Evolutionary conservation across 2,888 invertebrate species (phyloP), one percentile per base, ranked within the genome.

Genomic region (Drosophila crucigera): DNA sequence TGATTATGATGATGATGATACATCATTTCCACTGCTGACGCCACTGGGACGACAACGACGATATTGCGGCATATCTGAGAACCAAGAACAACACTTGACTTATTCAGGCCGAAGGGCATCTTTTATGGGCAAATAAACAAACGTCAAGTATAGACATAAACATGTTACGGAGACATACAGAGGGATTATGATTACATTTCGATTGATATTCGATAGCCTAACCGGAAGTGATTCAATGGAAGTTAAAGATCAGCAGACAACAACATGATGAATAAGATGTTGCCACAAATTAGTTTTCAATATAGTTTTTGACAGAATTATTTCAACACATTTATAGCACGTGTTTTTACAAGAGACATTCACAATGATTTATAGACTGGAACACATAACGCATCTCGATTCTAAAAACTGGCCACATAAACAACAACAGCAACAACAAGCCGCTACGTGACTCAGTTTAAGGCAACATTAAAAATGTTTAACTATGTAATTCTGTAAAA

Each of bases 11-110:
- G 31, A 39, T 55, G 52, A 75, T 80, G 87, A 87, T 72, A 78
- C 80, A 89, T 76, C 74, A 78, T 84, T 89, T 87, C 78, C 84
- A 82, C 62, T 76, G 87, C 84, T 87, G 84, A 84, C 84, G 84
- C 82, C 77, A 82, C 76, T 60, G 65, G 43, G 76, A 16, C 25
- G 16, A 47, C 25, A 1, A 25, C 16, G 63, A 69, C 58, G 66
- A 73, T 52, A 35, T 75, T 53, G 39, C 55, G 64, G 67, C 76
- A 65, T 33, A 37, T 30, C 62, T 49, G 31, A 49, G 25, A 47
- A 41, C 49, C 63, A 75, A 68, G 63, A 65, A 68, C 37, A 63
- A 71, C 76, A 78, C 68, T 78, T 79, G 80, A 58, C 65, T 63
- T 77, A 74, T 68, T 66, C 43, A 63, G 47, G 69, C 55, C 49